Evolutionary conservation across 2,888 invertebrate species (phyloP).

Genomic region (Melitaea athalia): DNA sequence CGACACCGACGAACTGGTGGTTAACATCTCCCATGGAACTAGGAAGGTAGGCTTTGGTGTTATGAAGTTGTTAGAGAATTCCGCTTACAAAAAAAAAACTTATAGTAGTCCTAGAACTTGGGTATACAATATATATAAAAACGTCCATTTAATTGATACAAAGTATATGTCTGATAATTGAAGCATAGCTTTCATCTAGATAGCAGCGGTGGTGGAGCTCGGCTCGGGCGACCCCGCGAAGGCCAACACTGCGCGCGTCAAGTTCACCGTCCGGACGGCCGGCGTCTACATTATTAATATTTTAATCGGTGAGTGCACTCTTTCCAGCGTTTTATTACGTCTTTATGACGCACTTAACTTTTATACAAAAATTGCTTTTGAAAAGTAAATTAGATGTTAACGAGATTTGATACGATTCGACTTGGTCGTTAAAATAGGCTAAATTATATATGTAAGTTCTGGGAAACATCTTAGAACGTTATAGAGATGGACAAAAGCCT

Average conservation of each 20-base stretch:
- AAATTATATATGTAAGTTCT: too few species aligned
- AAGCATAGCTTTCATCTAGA: slow-evolving; percentile 63
- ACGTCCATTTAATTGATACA: too few species aligned
- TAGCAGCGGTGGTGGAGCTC: slow-evolving; percentile 92
- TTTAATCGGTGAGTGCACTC: slow-evolving; percentile 83
- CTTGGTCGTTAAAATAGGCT: too few species aligned
- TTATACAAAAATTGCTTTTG: not conserved
- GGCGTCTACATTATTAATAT: slow-evolving; percentile 94
- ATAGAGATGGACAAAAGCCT: too few species aligned
- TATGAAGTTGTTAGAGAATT: too few species aligned
- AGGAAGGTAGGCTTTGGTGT: slow-evolving; percentile 81
- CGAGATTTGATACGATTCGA: not conserved
- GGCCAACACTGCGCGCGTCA: slow-evolving; percentile 93
- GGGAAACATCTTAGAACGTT: too few species aligned
- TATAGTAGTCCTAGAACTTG: too few species aligned
- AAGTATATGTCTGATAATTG: too few species aligned
- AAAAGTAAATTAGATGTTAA: not conserved
- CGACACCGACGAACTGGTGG: slow-evolving; percentile 94
- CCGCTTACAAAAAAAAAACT: too few species aligned
- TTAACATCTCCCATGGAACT: slow-evolving; percentile 93
- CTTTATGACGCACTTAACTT: not conserved
- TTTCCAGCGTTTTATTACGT: not conserved
- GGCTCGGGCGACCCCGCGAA: slow-evolving; percentile 94
- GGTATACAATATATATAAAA: too few species aligned
- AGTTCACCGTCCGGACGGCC: slow-evolving; percentile 95